Percentiles rank a stretch among this genome's conserved stretches.
These are phyloP conservation scores for Stigmatopora argus DNA, from an alignment of 2,113 vertebrate species.

Conservation along the genomic window DNA sequence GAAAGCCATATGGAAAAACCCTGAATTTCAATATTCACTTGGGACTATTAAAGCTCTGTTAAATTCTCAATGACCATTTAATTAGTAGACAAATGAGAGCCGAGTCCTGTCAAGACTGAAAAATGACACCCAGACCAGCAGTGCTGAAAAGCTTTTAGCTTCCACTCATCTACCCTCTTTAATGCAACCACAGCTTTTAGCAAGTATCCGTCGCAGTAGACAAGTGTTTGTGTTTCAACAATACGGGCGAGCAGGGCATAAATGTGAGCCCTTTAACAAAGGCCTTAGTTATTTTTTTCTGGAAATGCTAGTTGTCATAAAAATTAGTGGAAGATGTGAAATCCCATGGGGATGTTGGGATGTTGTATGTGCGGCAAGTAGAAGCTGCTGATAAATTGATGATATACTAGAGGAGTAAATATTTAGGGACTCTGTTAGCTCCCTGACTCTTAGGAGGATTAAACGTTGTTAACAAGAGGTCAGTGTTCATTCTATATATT, in stretches of 20 bases:
- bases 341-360: neutral
- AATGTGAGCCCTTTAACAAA: conserved; percentile 2
- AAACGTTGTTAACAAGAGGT: neutral
- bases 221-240: neutral
- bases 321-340: neutral
- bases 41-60: conserved; percentile 20
- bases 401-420: neutral
- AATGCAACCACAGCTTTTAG: neutral
- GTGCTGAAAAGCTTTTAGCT: conserved; percentile 9
- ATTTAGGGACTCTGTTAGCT: neutral
- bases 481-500: neutral
- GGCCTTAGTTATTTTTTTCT: neutral
- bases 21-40: conserved; percentile 1
- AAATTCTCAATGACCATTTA: conserved; percentile 12
- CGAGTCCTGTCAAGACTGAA: conserved; percentile 6
- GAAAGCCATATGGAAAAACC: neutral
- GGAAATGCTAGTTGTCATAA: neutral
- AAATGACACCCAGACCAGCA: conserved; percentile 16
- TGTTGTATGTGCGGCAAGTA: neutral
- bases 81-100: conserved; percentile 20
- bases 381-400: neutral
- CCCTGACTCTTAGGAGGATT: neutral
- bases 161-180: conserved; percentile 3
- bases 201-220: neutral
- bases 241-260: neutral